Evolutionary conservation across 2,113 vertebrate genomes (phyloP).

Genomic region (Ariopsis seemanni): DNA sequence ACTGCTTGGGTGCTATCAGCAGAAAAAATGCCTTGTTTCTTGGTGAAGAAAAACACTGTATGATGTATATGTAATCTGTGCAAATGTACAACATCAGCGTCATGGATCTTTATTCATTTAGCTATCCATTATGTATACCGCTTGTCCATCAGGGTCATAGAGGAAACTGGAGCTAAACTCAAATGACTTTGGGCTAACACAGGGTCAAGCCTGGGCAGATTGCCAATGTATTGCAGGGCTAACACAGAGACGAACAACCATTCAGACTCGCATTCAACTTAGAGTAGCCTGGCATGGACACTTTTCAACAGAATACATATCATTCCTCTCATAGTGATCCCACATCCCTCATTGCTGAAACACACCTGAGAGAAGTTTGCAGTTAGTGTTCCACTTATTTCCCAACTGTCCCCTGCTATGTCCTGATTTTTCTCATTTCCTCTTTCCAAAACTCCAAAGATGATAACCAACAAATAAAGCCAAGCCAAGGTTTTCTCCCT

Average conservation of each 20-base stretch:
- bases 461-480: not conserved
- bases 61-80: not conserved
- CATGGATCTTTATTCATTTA: not conserved
- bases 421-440: not conserved
- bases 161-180: no score
- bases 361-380: slow-evolving; percentile 8
- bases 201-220: no score
- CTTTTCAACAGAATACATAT: slow-evolving; percentile 44
- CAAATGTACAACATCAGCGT: slow-evolving; percentile 45
- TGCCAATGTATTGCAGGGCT: no score
- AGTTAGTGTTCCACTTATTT: not conserved
- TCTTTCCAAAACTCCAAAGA: not conserved
- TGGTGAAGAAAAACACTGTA: not conserved
- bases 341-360: slow-evolving; percentile 21
- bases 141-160: no score
- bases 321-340: slow-evolving; percentile 12
- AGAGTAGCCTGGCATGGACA: slow-evolving; percentile 8
- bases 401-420: not conserved
- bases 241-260: no score
- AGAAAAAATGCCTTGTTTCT: slow-evolving; percentile 33
- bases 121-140: no score
- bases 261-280: no score
- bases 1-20: slow-evolving; percentile 33
- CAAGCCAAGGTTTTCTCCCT: not conserved
- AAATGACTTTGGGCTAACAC: no score